phyloP scores from a whole-genome alignment of 2,113 vertebrate species.

The Nannobrachium achirus region DNA sequence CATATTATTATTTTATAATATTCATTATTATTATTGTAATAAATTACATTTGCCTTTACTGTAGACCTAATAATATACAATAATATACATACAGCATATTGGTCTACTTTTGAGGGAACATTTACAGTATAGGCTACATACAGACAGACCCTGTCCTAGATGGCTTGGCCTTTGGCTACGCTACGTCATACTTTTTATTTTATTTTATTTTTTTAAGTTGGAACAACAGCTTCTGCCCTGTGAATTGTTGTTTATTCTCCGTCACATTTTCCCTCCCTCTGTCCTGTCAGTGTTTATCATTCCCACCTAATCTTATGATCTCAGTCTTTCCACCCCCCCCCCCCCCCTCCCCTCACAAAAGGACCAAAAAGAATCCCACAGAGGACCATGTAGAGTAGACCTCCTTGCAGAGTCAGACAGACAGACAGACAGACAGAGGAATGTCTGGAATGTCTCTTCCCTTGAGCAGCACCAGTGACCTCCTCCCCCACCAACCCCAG shows the following conservation, averaged over 20 bases:
- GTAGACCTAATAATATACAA: no score
- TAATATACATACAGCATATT: no score
- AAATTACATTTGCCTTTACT: no score
- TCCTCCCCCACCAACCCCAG: slow-evolving; percentile 11
- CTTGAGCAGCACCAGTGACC: slow-evolving; percentile 26
- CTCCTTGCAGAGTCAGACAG: slow-evolving; percentile 68
- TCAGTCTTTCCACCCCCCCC: slow-evolving; percentile 38
- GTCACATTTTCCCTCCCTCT: slow-evolving; percentile 41
- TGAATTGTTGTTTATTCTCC: slow-evolving; percentile 32
- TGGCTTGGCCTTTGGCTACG: no score
- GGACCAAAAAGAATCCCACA: slow-evolving; percentile 11
- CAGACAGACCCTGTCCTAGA: no score
- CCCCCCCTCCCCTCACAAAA: slow-evolving; percentile 41
- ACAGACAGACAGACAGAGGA: slow-evolving; percentile 69
- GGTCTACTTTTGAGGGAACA: no score
- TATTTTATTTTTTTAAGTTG: background rate
- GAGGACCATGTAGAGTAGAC: slow-evolving; percentile 46
- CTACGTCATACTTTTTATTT: no score
- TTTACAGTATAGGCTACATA: no score
- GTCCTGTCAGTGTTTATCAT: slow-evolving; percentile 48
- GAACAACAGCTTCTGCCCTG: slow-evolving; percentile 4
- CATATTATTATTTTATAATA: no score
- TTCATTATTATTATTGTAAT: no score
- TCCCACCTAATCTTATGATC: slow-evolving; percentile 53
- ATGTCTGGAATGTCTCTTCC: slow-evolving; percentile 73